A percentile compares a stretch with the other conserved stretches of the same genome.
phyloP scores from a whole-genome alignment of 2,113 vertebrate genomes.

The Empidonax alnorum region DNA sequence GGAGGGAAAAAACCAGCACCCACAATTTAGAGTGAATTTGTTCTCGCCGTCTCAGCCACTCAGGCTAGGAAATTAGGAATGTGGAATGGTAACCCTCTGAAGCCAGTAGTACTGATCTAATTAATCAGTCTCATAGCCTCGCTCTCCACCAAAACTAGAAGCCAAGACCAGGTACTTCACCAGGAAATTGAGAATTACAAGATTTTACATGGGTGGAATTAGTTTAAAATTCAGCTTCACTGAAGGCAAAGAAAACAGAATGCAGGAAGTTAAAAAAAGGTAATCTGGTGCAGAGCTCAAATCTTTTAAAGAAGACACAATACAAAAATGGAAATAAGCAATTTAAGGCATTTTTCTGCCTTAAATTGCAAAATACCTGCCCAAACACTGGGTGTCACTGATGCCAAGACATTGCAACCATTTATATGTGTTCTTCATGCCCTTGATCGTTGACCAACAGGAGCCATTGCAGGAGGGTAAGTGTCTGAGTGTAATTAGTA shows the following conservation, averaged over 20 bases:
- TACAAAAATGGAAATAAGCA: background rate
- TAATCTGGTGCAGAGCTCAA: background rate
- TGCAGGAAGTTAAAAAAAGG: background rate
- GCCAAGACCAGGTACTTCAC: background rate
- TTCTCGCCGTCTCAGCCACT: background rate
- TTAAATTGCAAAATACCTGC: background rate
- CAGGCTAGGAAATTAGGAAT: background rate
- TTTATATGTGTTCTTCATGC: background rate
- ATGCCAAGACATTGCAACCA: background rate
- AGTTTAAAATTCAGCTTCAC: background rate
- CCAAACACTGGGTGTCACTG: background rate
- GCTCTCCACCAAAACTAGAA: background rate
- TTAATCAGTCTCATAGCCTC: background rate
- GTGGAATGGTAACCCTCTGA: background rate
- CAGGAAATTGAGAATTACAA: background rate
- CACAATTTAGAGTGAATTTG: background rate
- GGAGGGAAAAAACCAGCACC: background rate
- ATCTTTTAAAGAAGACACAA: background rate
- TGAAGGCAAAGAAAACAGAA: background rate
- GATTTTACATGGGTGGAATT: background rate
- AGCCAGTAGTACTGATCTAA: background rate
- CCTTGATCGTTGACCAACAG: background rate
- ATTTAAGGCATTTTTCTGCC: background rate
- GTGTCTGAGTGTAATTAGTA: background rate
- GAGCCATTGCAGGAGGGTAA: background rate